Evolutionary conservation across 2,888 invertebrate species (phyloP).

Genomic region (Cactoblastis cactorum): DNA sequence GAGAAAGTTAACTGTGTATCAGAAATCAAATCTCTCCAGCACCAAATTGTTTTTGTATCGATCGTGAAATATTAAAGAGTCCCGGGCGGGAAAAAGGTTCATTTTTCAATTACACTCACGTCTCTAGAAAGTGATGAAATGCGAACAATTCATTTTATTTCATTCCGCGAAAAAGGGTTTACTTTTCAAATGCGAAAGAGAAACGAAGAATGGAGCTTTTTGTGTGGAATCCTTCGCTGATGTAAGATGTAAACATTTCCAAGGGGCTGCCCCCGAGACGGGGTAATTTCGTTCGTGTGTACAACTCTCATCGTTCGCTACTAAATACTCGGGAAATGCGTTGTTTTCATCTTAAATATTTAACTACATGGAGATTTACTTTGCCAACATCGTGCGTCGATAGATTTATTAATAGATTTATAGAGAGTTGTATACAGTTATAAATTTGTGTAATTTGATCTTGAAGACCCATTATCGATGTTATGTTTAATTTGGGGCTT

Average conservation of each 20-base stretch:
- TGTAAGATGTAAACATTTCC: slow-evolving; percentile 26
- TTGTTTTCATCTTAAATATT: background rate
- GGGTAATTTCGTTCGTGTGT: slow-evolving; percentile 33
- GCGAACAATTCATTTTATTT: slow-evolving; percentile 53
- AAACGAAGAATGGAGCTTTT: slow-evolving; percentile 35
- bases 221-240: slow-evolving; percentile 34
- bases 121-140: slow-evolving; percentile 37
- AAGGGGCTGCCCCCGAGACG: slow-evolving; percentile 23
- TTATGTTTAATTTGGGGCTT: no score
- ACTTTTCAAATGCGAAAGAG: slow-evolving; percentile 28
- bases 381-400: background rate
- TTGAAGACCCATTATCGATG: no score
- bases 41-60: slow-evolving; percentile 11
- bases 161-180: slow-evolving; percentile 43
- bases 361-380: background rate
- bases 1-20: slow-evolving; percentile 14
- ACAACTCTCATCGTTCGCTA: slow-evolving; percentile 12
- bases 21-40: slow-evolving; percentile 15
- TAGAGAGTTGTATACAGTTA: background rate
- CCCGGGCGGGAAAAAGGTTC: slow-evolving; percentile 28
- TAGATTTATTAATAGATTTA: background rate
- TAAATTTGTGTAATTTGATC: background rate
- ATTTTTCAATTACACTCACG: slow-evolving; percentile 45
- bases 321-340: slow-evolving; percentile 8
- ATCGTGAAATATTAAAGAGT: slow-evolving; percentile 15